Evolutionary conservation across 2,888 invertebrate genomes (phyloP), one percentile per base, ranked within the genome.

Genomic region (Thereva unica): DNA sequence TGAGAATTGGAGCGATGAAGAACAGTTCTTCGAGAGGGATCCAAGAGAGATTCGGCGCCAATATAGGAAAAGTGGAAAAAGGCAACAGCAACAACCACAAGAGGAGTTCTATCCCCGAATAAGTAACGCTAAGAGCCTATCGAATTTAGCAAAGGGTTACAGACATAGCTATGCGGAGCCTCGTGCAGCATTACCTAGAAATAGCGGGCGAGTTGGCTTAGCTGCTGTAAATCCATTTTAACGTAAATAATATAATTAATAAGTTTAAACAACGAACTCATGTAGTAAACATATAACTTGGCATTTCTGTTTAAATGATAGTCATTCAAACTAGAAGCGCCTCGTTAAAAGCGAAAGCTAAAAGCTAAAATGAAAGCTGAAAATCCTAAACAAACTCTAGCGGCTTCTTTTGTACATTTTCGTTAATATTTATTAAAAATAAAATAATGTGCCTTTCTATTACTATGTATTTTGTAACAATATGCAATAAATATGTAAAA

Each of bases 151-250:
- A 42, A 81, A 81, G 71, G 81, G 81, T 47, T 80, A 80, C 71
- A 76, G 81, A 5, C 81, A 81, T 68, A 81, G 81, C 71, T 81
- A 81, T 69, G 81, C 80, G 41, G 81, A 81, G 55, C 67, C 71
- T 23, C 71, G 64, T 37, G 59, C 66, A 2, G 64, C 54, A 38
- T 41, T 69, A n/a, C 66, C 69, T 4, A 63, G 68, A 59, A 56
- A 67, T 10, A 78, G 79, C 23, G 80, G 81, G 34, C 76, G 81
- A 2, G 81, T 81, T 5, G 81, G 81, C 12, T 73, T 81, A 35
- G 81, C 81, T 5, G 81, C 81, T 50, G 80, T 81, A 34, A 80
- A 81, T 76, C 80, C 80, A 42, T 80, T 78, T 67, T 79, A 73
- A 59, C 23, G 23, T 23, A 23, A 23, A 23, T 23, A 23, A 23